These are phyloP conservation scores for Sycophila texana DNA, from an alignment of 2,888 invertebrate genomes.

Conservation along the genomic window DNA sequence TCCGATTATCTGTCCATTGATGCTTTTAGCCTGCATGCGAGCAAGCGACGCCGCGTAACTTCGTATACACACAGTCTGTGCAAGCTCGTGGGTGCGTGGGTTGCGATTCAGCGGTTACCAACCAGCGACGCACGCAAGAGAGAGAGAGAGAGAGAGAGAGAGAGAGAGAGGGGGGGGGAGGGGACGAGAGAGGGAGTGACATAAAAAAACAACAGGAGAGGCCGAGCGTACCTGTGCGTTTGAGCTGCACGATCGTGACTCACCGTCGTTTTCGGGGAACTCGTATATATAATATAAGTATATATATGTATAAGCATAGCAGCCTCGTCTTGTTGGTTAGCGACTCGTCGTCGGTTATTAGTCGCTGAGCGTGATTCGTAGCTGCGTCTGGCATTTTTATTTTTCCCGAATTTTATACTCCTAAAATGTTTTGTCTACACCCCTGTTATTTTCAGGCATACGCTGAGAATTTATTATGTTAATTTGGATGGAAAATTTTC, in stretches of 20 bases:
- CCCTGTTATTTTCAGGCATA: too few species aligned
- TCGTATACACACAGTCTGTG: not conserved
- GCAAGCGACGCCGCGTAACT: not conserved
- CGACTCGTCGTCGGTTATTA: not conserved
- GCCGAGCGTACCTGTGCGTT: conserved; percentile 5
- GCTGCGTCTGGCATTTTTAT: not conserved
- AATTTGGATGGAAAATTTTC: too few species aligned
- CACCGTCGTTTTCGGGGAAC: conserved; percentile 33
- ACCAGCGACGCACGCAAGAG: not conserved
- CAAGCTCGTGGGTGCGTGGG: conserved; percentile 29
- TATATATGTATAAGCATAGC: not conserved
- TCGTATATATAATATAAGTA: not conserved
- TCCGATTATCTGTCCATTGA: not conserved
- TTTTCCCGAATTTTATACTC: too few species aligned
- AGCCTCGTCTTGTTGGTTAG: not conserved
- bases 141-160: not conserved
- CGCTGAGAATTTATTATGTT: too few species aligned
- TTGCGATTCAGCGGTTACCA: conserved; percentile 8
- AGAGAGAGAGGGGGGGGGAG: not conserved
- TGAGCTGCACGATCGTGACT: conserved; percentile 31
- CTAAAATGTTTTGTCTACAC: too few species aligned
- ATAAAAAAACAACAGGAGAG: not conserved
- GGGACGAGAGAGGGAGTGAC: too few species aligned
- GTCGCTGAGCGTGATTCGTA: not conserved
- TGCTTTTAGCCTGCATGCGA: conserved; percentile 1